Evolutionary conservation across 2,888 invertebrate genomes (phyloP), one percentile per base, ranked within the genome.

Genomic region (Slavum lentiscoides): DNA sequence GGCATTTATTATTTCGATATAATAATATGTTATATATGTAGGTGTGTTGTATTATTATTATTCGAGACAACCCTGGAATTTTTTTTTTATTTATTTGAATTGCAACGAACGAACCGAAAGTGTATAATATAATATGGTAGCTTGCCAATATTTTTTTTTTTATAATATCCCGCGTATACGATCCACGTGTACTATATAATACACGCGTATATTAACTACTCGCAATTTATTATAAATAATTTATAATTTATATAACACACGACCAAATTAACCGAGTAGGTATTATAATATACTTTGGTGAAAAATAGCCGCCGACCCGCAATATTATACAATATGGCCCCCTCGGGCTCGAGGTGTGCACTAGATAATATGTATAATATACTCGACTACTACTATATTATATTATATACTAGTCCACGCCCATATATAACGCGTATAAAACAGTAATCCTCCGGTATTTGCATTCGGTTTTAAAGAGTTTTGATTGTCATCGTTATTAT

Each of bases 111-210:
- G 23, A 43, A 19, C 23, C 11, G 30, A 30, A 30, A 2, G 30
- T 30, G 4, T 30, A 30, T 30, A 30, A 30, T 30, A 30, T n/a
- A n/a, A 5, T 21, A 73, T 74, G 74, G 64, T 74, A 53, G 64
- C 53, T 64, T 74, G 64, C 64, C 74, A 74, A 74, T 74, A 64
- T 62, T 53, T 53, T 30, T 30, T 30, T 30, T 30, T 30, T 30
- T 30, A 1, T 4, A 30, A 21, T 61, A 23, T 49, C 19, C 17
- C 23, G 74, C 9, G 53, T 37, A 30, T 30, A 30, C 4, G 30
- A 64, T 64, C 53, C 53, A 62, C 15, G 53, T 17, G 1, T 53
- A 53, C 15, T 13, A 11, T 53, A 53, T 2, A 53, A 15, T 43
- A 43, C 9, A 9, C 9, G 53, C 2, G 15, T 15, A 30, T 30